Evolutionary conservation across 2,113 vertebrate genomes (phyloP).

Genomic region (Pyxicephalus adspersus): DNA sequence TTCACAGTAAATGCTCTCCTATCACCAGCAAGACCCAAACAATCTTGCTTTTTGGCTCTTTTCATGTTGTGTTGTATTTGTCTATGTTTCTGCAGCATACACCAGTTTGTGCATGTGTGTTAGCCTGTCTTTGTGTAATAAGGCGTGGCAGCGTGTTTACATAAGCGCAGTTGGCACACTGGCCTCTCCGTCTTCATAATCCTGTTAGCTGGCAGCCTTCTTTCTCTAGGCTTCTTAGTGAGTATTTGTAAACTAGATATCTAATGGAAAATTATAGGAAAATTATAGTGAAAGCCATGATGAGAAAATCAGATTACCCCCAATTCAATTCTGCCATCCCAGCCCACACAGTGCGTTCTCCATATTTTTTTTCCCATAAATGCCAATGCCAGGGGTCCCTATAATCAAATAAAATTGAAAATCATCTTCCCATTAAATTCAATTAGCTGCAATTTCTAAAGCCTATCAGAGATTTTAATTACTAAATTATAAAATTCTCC

Average conservation of each 20-base stretch:
- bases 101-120: slow-evolving; percentile 51
- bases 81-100: neutral
- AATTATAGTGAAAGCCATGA: slow-evolving; percentile 99
- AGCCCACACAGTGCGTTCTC: slow-evolving; percentile 99
- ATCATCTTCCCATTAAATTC: slow-evolving; percentile 99
- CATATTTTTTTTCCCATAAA: slow-evolving; percentile 97
- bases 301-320: slow-evolving; percentile 99
- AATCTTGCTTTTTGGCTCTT: neutral
- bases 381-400: slow-evolving; percentile 99
- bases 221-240: slow-evolving; percentile 97
- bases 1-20: neutral
- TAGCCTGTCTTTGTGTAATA: slow-evolving; percentile 76
- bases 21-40: neutral
- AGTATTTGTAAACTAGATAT: slow-evolving; percentile 99
- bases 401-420: slow-evolving; percentile 99
- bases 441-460: slow-evolving; percentile 99
- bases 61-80: neutral
- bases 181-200: slow-evolving; percentile 87
- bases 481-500: slow-evolving; percentile 99
- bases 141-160: slow-evolving; percentile 66
- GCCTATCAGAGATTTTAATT: slow-evolving; percentile 99
- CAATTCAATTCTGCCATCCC: slow-evolving; percentile 99
- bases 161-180: slow-evolving; percentile 78
- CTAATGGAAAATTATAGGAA: slow-evolving; percentile 99
- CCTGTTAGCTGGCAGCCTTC: slow-evolving; percentile 99